Base-by-base conservation (phyloP, 2,797 vertebrate species). In the Hyperoplus immaculatus region DNA sequence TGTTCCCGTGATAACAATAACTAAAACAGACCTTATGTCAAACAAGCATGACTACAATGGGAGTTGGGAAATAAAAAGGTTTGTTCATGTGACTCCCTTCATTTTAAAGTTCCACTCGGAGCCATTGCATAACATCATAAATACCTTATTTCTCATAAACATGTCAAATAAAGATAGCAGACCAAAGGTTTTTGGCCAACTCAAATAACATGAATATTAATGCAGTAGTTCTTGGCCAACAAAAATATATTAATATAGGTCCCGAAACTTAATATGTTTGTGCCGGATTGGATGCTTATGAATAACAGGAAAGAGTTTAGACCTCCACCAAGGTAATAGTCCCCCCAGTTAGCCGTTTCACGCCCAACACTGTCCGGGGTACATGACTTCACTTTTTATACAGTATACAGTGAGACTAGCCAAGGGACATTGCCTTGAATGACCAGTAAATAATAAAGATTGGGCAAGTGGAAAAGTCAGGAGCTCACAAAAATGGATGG, bases 131-230 rank as follows among this genome's bases (percentile, higher is more conserved):
- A 86, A 89, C 63, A 77, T 6, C 29, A 61, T 58, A 67, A 69
- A 85, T 78, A 74, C 43, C 54, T 54, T 43, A 76, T 62, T 69
- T 46, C 69, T 69, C 62, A 81, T 72, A 65, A 85, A 85, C 51
- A 75, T 73, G 82, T 82, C 72, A 81, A 83, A 90, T 77, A 77
- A 86, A 82, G 82, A 87, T 81, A 85, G 71, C 61, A 76, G 45
- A 62, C 36, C 58, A 21, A 29, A 67, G 13, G 4, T 72, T 55
- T 21, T 18, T 21, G n/a, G 86, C 87, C 86, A 91, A 89, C 70
- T 77, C 38, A 78, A 89, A 85, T 65, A 81, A 67, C 70, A 54
- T 83, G 62, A 87, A 81, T 83, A 84, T 83, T 59, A 57, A 88
- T 79, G 69, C 36, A 9, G 42, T 1, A n/a, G 14, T 43, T 65